Conservation (phyloP, 2,797 vertebrate species). For the Sebastiscus albofasciatus region DNA sequence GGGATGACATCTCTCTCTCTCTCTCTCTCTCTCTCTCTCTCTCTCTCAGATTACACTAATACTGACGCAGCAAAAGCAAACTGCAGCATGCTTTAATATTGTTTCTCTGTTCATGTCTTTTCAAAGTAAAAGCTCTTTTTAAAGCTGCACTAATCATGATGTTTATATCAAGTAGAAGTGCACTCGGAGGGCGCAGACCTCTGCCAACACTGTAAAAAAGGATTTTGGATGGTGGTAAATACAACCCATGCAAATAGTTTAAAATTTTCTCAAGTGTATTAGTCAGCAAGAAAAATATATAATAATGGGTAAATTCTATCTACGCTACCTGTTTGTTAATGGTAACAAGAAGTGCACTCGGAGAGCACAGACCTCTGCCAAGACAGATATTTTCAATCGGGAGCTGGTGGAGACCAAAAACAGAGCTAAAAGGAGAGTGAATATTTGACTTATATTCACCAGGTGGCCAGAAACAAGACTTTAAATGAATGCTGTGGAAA, state of each 20-base stretch:
- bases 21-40: neutral
- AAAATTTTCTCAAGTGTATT: too few relatives aligned
- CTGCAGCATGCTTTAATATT: conserved; percentile 9
- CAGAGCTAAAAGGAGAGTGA: neutral
- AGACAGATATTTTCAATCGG: neutral
- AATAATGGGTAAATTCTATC: too few relatives aligned
- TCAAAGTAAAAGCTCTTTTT: neutral
- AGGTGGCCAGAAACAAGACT: neutral
- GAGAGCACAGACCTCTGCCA: too few relatives aligned
- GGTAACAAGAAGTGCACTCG: too few relatives aligned
- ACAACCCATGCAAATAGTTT: too few relatives aligned
- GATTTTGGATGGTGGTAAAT: too few relatives aligned
- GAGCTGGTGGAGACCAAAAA: neutral
- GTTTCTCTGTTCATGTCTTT: neutral
- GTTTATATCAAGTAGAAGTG: too few relatives aligned
- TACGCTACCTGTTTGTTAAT: too few relatives aligned
- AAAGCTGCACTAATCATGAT: neutral
- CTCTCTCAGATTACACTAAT: conserved; percentile 50
- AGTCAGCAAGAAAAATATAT: too few relatives aligned
- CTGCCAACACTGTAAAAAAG: too few relatives aligned
- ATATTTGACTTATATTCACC: neutral
- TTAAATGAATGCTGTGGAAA: neutral
- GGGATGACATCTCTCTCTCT: conserved; percentile 38
- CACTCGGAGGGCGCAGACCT: too few relatives aligned
- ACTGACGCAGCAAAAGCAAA: conserved; percentile 62